Conservation (phyloP, 2,888 invertebrate genomes). For the Phyto melanocephala region DNA sequence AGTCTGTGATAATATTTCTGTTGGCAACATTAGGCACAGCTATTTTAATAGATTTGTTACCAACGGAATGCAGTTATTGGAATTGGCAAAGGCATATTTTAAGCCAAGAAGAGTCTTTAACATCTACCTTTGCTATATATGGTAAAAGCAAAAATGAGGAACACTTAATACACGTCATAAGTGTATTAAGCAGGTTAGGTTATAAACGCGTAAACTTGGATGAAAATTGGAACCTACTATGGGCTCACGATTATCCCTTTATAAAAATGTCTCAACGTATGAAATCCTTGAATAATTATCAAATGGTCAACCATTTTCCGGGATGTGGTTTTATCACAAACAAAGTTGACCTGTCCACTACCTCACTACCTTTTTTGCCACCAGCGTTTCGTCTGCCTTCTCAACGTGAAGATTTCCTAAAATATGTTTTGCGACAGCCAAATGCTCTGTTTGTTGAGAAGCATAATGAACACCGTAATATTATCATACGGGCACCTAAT, state of each 20-base stretch:
- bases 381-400: slow-evolving; percentile 92
- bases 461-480: slow-evolving; percentile 93
- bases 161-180: slow-evolving; percentile 86
- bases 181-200: slow-evolving; percentile 87
- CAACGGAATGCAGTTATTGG: slow-evolving; percentile 49
- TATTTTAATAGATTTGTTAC: slow-evolving; percentile 69
- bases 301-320: slow-evolving; percentile 95
- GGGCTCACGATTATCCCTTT: slow-evolving; percentile 97
- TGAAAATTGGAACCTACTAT: slow-evolving; percentile 90
- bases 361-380: slow-evolving; percentile 89
- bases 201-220: slow-evolving; percentile 82
- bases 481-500: slow-evolving; percentile 85
- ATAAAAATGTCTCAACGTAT: slow-evolving; percentile 76
- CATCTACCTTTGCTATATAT: slow-evolving; percentile 82
- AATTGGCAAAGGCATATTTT: background rate
- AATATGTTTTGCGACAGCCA: slow-evolving; percentile 84
- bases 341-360: slow-evolving; percentile 92
- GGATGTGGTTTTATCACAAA: slow-evolving; percentile 96
- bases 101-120: slow-evolving; percentile 20
- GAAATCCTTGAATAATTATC: slow-evolving; percentile 83
- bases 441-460: slow-evolving; percentile 92
- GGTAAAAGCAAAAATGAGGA: slow-evolving; percentile 81
- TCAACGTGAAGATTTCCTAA: slow-evolving; percentile 84
- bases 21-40: slow-evolving; percentile 69
- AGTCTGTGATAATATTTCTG: slow-evolving; percentile 69